Conservation (phyloP, 2,113 vertebrate species). For the Salminus brasiliensis region DNA sequence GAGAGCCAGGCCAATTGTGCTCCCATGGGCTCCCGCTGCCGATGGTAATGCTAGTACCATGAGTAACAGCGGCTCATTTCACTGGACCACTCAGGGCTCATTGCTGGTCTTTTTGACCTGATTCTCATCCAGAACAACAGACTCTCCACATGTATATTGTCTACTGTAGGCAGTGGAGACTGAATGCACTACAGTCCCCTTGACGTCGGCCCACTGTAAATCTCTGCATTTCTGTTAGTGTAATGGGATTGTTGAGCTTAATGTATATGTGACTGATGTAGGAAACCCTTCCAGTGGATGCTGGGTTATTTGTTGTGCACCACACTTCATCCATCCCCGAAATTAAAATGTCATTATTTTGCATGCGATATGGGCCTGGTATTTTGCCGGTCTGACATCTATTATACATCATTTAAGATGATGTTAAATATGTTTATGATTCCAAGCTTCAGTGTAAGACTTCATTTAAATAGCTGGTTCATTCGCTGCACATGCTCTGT, state of each 20-base stretch:
- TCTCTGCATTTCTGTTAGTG: background rate
- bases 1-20: too few relatives aligned
- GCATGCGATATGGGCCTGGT: background rate
- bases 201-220: background rate
- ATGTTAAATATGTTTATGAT: background rate
- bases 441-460: background rate
- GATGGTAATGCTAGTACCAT: too few relatives aligned
- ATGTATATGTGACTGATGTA: slow-evolving; percentile 16
- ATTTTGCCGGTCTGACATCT: background rate
- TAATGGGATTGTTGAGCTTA: slow-evolving; percentile 12
- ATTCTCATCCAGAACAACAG: background rate
- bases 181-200: background rate
- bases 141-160: background rate
- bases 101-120: too few relatives aligned
- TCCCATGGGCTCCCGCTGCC: too few relatives aligned
- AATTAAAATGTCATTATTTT: slow-evolving; percentile 36
- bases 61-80: too few relatives aligned
- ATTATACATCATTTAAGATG: background rate
- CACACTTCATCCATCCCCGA: slow-evolving; percentile 27
- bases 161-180: background rate
- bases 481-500: background rate
- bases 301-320: background rate
- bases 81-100: too few relatives aligned
- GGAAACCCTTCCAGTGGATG: background rate
- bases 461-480: background rate